Base-by-base conservation (phyloP, 2,797 vertebrate genomes). In the Eptatretus atami region DNA sequence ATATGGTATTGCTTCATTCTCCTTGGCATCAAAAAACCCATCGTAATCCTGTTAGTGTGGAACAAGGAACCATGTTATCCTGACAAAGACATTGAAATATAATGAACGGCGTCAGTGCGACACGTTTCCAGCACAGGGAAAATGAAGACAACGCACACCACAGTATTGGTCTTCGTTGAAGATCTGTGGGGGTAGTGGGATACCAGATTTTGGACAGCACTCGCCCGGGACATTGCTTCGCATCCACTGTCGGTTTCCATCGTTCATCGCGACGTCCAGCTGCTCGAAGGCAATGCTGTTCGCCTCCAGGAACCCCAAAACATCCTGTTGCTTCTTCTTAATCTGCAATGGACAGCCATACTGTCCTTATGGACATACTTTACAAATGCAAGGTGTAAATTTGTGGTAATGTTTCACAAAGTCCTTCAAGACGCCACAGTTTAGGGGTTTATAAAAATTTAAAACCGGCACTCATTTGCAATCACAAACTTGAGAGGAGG, bases 261-360 rank as follows among this genome's bases (percentile, higher is more conserved):
- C 86, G 14, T 83, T 90, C 70, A 84, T 84, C 60, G 92, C 92
- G 52, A 98, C 96, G 73, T 98, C 92, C 69, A 94, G 73, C 67
- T 79, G 78, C 68, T 86, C 72, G 69, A 87, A 90, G 66, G 90
- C 86, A 31, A 98, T 90, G 70, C 86, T 92, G 67, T 94, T 81
- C 53, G 90, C 86, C 73, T 88, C 88, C 69, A 98, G 72, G 73
- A 95, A 95, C 54, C 78, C 87, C 9, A 98, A 77, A 53, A 98
- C 92, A 75, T 95, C 90, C 69, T 98, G 90, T 70, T 98, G 92
- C 69, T 98, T 98, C 77, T 96, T 98, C 75, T 95, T 96, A 72
- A 98, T 98, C 90, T 98, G 71, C 53, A 67, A 25, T 65, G 67
- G 31, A 44, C 31, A 44, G 31, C 31, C 31, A 8, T 44, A 44